phyloP scores from a whole-genome alignment of 2,888 invertebrate species.

The Oscheius myriophilus region DNA sequence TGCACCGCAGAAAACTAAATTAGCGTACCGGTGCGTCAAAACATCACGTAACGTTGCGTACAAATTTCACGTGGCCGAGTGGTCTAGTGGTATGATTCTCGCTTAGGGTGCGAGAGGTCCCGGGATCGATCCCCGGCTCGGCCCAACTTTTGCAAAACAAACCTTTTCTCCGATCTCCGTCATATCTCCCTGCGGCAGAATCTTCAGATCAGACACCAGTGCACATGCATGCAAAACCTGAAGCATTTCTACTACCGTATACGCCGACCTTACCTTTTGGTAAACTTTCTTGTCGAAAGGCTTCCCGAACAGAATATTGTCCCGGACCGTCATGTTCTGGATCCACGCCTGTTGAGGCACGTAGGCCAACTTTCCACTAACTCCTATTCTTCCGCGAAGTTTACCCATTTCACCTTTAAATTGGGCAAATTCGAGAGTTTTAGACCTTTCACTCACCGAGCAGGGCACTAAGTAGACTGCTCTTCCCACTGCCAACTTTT shows the following conservation, averaged over 20 bases:
- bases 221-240: constrained; percentile 89
- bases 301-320: constrained; percentile 85
- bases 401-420: constrained; percentile 63
- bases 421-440: constrained; percentile 13
- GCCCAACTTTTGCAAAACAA: constrained; percentile 48
- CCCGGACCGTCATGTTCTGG: constrained; percentile 76
- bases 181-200: constrained; percentile 88
- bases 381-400: constrained; percentile 54
- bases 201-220: constrained; percentile 87
- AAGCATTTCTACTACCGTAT: constrained; percentile 7
- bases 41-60: too few species aligned
- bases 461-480: constrained; percentile 81
- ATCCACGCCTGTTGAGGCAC: constrained; percentile 87
- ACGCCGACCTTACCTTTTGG: constrained; percentile 46
- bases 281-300: constrained; percentile 57
- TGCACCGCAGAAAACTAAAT: too few species aligned
- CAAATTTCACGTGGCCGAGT: too few species aligned
- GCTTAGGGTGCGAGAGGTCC: too few species aligned
- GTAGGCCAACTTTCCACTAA: constrained; percentile 79
- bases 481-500: constrained; percentile 87
- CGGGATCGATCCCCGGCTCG: too few species aligned
- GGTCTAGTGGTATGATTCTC: too few species aligned
- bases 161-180: constrained; percentile 97
- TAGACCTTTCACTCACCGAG: constrained; percentile 37
- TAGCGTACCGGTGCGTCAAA: too few species aligned